phyloP scores from a whole-genome alignment of 2,113 vertebrate genomes.

The Otolemur garnettii region DNA sequence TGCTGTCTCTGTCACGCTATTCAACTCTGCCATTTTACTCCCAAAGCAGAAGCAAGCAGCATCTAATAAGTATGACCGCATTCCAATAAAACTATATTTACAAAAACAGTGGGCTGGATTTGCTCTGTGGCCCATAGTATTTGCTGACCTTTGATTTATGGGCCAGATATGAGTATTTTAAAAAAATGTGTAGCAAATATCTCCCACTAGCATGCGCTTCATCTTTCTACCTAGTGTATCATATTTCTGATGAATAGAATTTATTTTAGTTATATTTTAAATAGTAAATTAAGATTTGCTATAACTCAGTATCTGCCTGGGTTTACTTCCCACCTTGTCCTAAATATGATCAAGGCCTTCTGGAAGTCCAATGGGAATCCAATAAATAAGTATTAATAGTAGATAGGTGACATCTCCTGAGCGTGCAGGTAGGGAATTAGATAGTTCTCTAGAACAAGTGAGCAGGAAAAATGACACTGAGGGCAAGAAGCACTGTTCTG shows the following conservation, averaged over 20 bases:
- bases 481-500: too few relatives aligned
- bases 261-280: conserved; percentile 61
- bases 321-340: conserved; percentile 79
- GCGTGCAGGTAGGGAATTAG: conserved; percentile 18
- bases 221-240: background rate
- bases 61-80: background rate
- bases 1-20: background rate
- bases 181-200: background rate
- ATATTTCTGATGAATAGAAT: background rate
- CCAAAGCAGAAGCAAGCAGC: background rate
- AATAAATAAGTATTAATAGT: background rate
- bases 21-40: fast-evolving
- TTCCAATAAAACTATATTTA: conserved; percentile 4
- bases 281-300: conserved; percentile 57
- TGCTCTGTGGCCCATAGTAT: too few relatives aligned
- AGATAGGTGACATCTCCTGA: conserved; percentile 64
- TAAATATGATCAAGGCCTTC: conserved; percentile 70
- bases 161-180: background rate
- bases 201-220: background rate
- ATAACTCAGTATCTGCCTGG: conserved; percentile 77
- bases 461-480: background rate
- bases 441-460: conserved; percentile 55
- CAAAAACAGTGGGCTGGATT: background rate
- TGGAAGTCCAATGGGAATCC: conserved; percentile 73
- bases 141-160: background rate